These are phyloP conservation scores for Recurvirostra avosetta DNA, from an alignment of 2,113 vertebrate species.

Conservation along the genomic window DNA sequence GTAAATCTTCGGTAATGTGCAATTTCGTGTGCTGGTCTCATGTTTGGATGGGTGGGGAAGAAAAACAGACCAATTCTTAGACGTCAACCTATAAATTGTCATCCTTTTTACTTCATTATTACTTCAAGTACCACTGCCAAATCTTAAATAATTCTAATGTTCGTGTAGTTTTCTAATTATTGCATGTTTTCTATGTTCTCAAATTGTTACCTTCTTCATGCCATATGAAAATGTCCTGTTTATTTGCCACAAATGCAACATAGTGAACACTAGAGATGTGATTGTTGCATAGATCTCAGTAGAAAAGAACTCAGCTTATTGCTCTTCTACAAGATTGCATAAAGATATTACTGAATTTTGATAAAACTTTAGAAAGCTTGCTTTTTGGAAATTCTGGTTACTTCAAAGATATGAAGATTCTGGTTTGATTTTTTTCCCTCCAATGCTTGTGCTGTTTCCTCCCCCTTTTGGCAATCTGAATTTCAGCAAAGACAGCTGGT, in stretches of 20 bases:
- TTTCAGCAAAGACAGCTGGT: neutral
- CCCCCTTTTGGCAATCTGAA: neutral
- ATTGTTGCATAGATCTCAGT: too few relatives aligned
- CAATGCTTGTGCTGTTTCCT: neutral
- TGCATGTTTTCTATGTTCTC: fast-evolving
- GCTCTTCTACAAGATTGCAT: neutral
- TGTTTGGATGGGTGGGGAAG: neutral
- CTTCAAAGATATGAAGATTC: neutral
- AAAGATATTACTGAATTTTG: neutral
- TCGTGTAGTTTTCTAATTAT: neutral
- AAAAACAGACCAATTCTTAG: neutral
- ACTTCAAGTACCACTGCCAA: neutral
- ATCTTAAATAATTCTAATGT: neutral
- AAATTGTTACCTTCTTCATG: neutral
- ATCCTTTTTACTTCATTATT: neutral
- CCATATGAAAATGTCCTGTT: neutral
- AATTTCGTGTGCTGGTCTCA: neutral
- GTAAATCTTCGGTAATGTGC: neutral
- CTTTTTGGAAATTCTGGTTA: neutral
- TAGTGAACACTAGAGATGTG: neutral
- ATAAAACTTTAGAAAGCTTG: neutral
- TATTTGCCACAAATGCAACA: neutral
- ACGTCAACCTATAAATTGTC: neutral
- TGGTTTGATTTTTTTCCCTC: neutral
- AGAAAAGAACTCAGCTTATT: neutral